Conservation (phyloP, 1,140 invertebrate genomes). For the Muscidifurax raptorellus region DNA sequence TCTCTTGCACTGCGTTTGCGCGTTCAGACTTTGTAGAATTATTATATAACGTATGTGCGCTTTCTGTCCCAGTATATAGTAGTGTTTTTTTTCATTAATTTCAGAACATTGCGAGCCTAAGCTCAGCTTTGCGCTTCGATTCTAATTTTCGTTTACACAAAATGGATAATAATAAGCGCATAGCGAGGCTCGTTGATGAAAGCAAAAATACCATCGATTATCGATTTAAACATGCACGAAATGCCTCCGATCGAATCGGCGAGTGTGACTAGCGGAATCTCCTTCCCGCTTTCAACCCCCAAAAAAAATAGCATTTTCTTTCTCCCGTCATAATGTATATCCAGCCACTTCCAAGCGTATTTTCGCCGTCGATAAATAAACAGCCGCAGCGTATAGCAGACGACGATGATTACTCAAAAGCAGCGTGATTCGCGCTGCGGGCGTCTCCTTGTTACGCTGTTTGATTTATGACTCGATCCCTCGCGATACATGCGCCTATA, state of each 20-base stretch:
- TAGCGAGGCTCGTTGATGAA: too few species aligned
- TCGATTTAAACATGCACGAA: not conserved
- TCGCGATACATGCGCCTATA: not conserved
- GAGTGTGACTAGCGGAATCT: not conserved
- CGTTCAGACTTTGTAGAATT: not conserved
- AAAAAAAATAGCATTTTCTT: not conserved
- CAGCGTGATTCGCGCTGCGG: constrained; percentile 19
- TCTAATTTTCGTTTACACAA: too few species aligned
- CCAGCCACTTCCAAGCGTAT: not conserved
- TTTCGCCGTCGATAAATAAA: constrained; percentile 28
- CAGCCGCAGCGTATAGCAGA: not conserved
- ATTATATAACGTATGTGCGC: not conserved
- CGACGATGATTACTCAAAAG: constrained; percentile 36
- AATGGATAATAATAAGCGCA: too few species aligned
- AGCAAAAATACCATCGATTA: not conserved
- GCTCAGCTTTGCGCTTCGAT: too few species aligned
- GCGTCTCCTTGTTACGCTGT: constrained; percentile 18
- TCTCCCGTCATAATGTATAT: not conserved
- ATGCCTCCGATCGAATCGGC: not conserved
- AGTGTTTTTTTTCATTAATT: not conserved
- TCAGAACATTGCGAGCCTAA: not conserved
- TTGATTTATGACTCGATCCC: constrained; percentile 35
- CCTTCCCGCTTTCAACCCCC: too few species aligned
- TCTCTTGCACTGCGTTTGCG: too few species aligned
- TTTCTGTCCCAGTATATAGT: too few species aligned